Conservation (phyloP, 2,888 invertebrate species). For the Drosophila niveifrons region DNA sequence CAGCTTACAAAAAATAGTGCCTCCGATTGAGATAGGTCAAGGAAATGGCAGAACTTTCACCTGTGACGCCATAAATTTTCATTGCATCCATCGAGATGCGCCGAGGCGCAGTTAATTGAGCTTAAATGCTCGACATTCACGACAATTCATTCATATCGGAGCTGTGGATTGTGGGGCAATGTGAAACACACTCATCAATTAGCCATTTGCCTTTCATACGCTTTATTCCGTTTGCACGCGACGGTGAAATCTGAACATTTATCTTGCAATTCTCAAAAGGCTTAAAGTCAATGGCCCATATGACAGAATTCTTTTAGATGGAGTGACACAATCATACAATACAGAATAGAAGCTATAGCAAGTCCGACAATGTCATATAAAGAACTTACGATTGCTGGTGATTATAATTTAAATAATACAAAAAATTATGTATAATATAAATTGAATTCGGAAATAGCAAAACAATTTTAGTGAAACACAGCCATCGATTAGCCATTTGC, state of each 20-base stretch:
- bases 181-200: conserved; percentile 3
- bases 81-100: conserved; percentile 40
- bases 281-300: background rate
- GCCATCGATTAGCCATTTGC: conserved; percentile 1
- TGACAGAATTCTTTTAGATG: too few relatives aligned
- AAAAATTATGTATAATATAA: too few relatives aligned
- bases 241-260: conserved; percentile 11
- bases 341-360: too few relatives aligned
- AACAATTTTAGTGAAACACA: too few relatives aligned
- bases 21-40: conserved; percentile 11
- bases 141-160: conserved; percentile 26
- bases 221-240: conserved; percentile 14
- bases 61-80: conserved; percentile 70
- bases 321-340: too few relatives aligned
- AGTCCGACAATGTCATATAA: too few relatives aligned
- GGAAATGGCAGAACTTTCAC: conserved; percentile 62
- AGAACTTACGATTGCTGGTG: too few relatives aligned
- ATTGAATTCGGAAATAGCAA: too few relatives aligned
- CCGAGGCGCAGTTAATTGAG: conserved; percentile 62
- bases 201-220: background rate
- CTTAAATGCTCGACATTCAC: conserved; percentile 53
- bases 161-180: background rate
- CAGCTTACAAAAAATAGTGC: conserved; percentile 52
- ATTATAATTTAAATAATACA: too few relatives aligned
- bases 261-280: background rate